Evolutionary conservation across 2,888 invertebrate species (phyloP).

Genomic region (Amblyjoppa proteus): DNA sequence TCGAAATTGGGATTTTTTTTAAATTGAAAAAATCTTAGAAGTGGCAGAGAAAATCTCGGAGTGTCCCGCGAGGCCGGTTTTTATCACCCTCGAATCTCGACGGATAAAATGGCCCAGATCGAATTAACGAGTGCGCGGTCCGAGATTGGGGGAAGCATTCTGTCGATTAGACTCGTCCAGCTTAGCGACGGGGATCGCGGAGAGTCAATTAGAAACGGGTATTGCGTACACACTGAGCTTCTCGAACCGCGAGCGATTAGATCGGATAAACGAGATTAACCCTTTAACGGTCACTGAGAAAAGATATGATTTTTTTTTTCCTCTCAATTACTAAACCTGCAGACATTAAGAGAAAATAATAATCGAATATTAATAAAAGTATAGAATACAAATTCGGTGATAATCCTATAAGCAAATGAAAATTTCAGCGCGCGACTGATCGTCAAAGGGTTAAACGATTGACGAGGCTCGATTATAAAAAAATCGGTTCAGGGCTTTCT

Average conservation of each 20-base stretch:
- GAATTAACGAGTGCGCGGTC: constrained; percentile 69
- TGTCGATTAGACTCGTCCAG: constrained; percentile 71
- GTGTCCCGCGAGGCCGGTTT: neutral
- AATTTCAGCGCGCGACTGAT: neutral
- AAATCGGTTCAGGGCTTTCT: constrained; percentile 19
- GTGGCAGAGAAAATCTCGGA: neutral
- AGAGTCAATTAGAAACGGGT: constrained; percentile 71
- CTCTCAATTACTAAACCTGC: neutral
- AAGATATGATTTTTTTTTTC: neutral
- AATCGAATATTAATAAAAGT: neutral
- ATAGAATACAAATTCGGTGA: neutral
- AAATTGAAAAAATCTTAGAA: neutral
- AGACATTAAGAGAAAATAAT: neutral
- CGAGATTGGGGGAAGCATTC: constrained; percentile 64
- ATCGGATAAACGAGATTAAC: constrained; percentile 58
- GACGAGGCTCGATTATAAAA: constrained; percentile 55
- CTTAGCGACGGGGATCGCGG: constrained; percentile 53
- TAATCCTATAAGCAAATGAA: neutral
- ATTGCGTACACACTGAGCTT: constrained; percentile 34
- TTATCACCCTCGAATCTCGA: constrained; percentile 75
- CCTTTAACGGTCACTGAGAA: neutral
- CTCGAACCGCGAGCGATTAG: constrained; percentile 47
- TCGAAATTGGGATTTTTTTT: neutral
- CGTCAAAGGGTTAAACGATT: constrained; percentile 39
- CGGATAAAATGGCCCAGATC: constrained; percentile 72